phyloP scores from a whole-genome alignment of 2,888 invertebrate genomes.

The Caenorhabditis afra region DNA sequence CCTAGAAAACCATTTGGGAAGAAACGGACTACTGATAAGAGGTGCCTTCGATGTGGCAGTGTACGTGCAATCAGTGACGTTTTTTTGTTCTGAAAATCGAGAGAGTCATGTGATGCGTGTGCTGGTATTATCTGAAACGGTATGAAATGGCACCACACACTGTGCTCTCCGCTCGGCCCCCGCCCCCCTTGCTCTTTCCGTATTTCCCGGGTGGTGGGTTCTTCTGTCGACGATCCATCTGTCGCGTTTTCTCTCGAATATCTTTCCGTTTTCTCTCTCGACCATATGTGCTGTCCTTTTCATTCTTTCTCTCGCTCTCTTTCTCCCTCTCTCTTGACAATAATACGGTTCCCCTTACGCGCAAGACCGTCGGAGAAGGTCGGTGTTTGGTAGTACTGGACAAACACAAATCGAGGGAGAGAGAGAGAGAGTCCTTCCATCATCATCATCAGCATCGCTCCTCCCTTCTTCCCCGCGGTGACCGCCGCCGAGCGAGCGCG shows the following conservation, averaged over 20 bases:
- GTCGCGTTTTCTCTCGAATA: conserved; percentile 47
- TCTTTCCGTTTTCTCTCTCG: conserved; percentile 14
- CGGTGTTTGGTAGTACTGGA: conserved; percentile 45
- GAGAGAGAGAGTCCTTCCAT: background rate
- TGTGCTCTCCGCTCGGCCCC: too few relatives aligned
- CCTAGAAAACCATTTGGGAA: too few relatives aligned
- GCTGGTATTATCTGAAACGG: too few relatives aligned
- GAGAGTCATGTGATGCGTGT: background rate
- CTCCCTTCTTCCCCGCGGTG: too few relatives aligned
- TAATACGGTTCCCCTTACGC: conserved; percentile 36
- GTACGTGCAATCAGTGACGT: too few relatives aligned
- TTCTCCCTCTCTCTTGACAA: conserved; percentile 12
- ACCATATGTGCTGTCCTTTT: conserved; percentile 14
- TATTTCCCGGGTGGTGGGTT: conserved; percentile 3
- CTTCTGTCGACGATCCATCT: conserved; percentile 13
- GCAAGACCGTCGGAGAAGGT: background rate
- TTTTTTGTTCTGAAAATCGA: too few relatives aligned
- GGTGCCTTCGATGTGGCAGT: too few relatives aligned
- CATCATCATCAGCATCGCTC: conserved; percentile 17
- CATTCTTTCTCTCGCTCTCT: too few relatives aligned
- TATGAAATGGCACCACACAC: too few relatives aligned
- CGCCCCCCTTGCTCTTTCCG: background rate
- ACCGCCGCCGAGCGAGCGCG: too few relatives aligned
- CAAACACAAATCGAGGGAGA: conserved; percentile 16
- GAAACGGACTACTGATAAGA: too few relatives aligned